Percentiles rank a stretch among this genome's conserved stretches.
phyloP scores from a whole-genome alignment of 2,113 vertebrate species.

The Bujurquina vittata region DNA sequence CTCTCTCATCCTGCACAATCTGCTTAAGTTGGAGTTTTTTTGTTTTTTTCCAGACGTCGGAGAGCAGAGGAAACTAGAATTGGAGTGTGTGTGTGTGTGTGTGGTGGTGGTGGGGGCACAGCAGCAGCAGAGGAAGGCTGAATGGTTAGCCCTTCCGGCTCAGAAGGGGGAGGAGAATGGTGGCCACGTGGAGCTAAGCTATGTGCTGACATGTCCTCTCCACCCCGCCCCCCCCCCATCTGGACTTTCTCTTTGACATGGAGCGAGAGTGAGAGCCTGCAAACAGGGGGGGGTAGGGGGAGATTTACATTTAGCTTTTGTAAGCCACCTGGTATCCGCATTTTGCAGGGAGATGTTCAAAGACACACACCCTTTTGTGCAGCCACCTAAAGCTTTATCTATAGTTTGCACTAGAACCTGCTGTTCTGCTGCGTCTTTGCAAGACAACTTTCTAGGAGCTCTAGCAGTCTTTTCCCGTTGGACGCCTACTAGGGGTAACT shows the following conservation, averaged over 20 bases:
- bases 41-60: conserved; percentile 10
- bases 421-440: not conserved
- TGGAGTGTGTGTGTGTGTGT: too few relatives aligned
- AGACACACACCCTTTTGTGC: not conserved
- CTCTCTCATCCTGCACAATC: conserved; percentile 16
- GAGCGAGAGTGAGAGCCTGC: not conserved
- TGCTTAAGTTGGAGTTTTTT: not conserved
- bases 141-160: conserved; percentile 64
- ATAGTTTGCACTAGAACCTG: not conserved
- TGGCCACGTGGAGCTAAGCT: conserved; percentile 78
- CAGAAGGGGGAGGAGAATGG: conserved; percentile 59
- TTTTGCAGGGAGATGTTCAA: not conserved
- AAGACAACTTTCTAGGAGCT: not conserved
- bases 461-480: not conserved
- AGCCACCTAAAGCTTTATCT: not conserved
- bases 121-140: conserved; percentile 70
- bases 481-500: too few relatives aligned
- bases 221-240: conserved; percentile 39
- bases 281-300: not conserved
- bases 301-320: conserved; percentile 3
- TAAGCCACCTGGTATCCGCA: not conserved
- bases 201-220: conserved; percentile 77
- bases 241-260: conserved; percentile 30
- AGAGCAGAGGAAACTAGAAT: conserved; percentile 33
- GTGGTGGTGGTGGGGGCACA: conserved; percentile 40